Conservation (phyloP, 2,113 vertebrate genomes). For the Centropus unirufus region DNA sequence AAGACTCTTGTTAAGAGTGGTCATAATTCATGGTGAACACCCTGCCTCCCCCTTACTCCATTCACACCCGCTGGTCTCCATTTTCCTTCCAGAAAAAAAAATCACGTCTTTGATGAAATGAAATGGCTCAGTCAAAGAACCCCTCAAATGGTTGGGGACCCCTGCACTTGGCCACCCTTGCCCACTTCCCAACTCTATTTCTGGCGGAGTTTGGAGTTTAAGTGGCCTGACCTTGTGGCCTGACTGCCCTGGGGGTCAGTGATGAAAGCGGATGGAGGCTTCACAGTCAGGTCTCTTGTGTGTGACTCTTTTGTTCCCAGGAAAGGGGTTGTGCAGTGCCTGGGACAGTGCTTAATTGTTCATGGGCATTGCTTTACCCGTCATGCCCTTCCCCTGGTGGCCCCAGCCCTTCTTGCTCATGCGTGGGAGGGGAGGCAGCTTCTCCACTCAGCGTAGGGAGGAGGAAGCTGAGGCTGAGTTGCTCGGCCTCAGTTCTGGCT, state of each 20-base stretch:
- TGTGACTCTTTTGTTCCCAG: conserved; percentile 72
- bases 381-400: conserved; percentile 56
- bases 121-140: conserved; percentile 69
- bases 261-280: conserved; percentile 77
- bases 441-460: conserved; percentile 28
- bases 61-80: conserved; percentile 62
- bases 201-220: conserved; percentile 61
- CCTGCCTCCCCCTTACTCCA: conserved; percentile 29
- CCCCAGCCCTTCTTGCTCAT: conserved; percentile 61
- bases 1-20: conserved; percentile 65
- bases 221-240: conserved; percentile 77
- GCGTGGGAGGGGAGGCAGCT: conserved; percentile 63
- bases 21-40: conserved; percentile 58
- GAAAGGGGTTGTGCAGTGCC: conserved; percentile 64
- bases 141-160: conserved; percentile 61
- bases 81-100: conserved; percentile 59
- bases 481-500: background rate
- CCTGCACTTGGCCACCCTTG: conserved; percentile 63
- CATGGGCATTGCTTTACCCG: conserved; percentile 51
- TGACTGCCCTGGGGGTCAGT: conserved; percentile 72
- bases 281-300: conserved; percentile 73
- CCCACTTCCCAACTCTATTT: conserved; percentile 73
- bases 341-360: conserved; percentile 80
- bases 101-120: conserved; percentile 64
- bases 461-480: conserved; percentile 15